Percentiles rank a stretch among this genome's conserved stretches.
These are phyloP conservation scores for Rhinopithecus roxellana DNA, from an alignment of 2,113 vertebrate species.

Conservation along the genomic window DNA sequence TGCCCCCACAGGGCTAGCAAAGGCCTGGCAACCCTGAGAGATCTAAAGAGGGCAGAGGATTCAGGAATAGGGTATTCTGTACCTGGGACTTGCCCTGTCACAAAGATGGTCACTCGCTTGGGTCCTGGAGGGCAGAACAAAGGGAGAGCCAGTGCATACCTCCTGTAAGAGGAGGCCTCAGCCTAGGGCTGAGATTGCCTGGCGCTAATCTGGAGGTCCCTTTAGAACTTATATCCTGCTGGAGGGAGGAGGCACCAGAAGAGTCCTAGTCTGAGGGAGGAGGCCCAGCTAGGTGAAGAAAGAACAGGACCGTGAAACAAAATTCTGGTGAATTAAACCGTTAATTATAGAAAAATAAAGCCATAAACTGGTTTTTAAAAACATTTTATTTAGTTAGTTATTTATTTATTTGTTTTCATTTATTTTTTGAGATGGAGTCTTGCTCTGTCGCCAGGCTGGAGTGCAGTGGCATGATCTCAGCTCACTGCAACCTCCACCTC, in stretches of 20 bases:
- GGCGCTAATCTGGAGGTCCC: neutral
- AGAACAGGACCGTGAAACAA: neutral
- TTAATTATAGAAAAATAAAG: conserved; percentile 7
- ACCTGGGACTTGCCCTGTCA: neutral
- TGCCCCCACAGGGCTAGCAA: neutral
- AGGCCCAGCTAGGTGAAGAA: neutral
- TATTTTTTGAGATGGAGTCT: no score
- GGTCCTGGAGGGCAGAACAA: neutral
- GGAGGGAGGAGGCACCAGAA: neutral
- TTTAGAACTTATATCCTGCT: neutral
- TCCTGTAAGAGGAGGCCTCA: neutral
- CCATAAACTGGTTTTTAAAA: neutral
- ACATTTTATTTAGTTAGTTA: neutral
- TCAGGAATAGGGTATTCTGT: neutral
- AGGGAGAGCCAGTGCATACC: neutral
- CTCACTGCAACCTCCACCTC: no score
- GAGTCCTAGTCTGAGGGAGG: neutral
- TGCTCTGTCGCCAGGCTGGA: no score
- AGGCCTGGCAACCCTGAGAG: neutral
- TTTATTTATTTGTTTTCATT: no score
- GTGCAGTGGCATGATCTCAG: no score
- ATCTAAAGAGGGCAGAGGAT: neutral
- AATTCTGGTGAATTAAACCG: neutral
- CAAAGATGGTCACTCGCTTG: neutral
- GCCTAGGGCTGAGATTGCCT: neutral